Conservation (phyloP, 2,888 invertebrate species). For the Chouioia cunea region DNA sequence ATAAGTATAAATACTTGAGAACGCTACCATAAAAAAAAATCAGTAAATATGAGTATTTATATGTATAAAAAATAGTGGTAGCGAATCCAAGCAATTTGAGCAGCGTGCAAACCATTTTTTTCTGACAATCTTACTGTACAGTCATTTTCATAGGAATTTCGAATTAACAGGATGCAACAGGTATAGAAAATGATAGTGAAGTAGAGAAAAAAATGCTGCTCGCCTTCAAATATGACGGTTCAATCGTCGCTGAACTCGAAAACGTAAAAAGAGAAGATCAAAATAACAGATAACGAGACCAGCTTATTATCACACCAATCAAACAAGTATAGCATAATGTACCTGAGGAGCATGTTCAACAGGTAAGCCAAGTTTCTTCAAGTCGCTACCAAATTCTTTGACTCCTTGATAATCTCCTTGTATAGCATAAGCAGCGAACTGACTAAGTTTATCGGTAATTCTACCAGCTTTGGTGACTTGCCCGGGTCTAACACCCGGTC, state of each 20-base stretch:
- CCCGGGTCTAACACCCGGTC: constrained; percentile 95
- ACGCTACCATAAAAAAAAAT: constrained; percentile 29
- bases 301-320: constrained; percentile 8
- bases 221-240: constrained; percentile 30
- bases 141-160: constrained; percentile 12
- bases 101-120: constrained; percentile 24
- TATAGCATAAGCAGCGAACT: constrained; percentile 94
- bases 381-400: constrained; percentile 92
- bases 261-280: constrained; percentile 9
- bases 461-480: constrained; percentile 94
- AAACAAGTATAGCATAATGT: constrained; percentile 23
- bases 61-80: constrained; percentile 25
- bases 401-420: constrained; percentile 94
- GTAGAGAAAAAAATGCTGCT: constrained; percentile 34
- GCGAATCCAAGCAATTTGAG: constrained; percentile 45
- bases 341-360: constrained; percentile 98
- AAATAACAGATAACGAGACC: neutral
- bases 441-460: constrained; percentile 89
- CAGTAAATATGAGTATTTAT: neutral
- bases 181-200: neutral
- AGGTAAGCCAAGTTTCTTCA: constrained; percentile 92
- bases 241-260: constrained; percentile 42
- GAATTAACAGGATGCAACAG: neutral
- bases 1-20: constrained; percentile 38
- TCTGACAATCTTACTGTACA: constrained; percentile 19